Evolutionary conservation across 64 coral and sea anemone genomes (phyloP), one percentile per base, ranked within the genome.

Genomic region (Dendronephthya gigantea): DNA sequence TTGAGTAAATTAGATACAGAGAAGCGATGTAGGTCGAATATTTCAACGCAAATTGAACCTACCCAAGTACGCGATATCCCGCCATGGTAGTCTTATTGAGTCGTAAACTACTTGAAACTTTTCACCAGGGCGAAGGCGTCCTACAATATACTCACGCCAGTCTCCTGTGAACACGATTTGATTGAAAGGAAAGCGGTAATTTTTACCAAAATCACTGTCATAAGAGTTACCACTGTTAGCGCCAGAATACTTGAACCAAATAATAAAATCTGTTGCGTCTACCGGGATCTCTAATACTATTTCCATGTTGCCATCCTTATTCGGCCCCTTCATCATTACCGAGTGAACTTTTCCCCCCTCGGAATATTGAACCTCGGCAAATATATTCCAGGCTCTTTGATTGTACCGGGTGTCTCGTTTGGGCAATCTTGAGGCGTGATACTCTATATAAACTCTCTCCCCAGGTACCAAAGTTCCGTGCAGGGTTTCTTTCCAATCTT

Each of bases 111-210:
- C 72, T 12, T 79, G 32, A 39, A 79, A 79, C 15, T 79, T 39
- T 4, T 33, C 72, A 29, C 72, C 72, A 34, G 27, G 72, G 72
- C 15, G 30, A 14, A 79, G 32, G 36, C 9, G 3, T 19, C 72
- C 72, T 34, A 36, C 37, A 17, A 79, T 33, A 19, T 79, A 79
- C 36, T 79, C 72, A 9, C 37, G 25, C 72, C 72, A 79, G 32
- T 34, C 36, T 36, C 72, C 36, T 79, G 72, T 79, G 28, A 79
- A 79, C 27, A 79, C 72, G 22, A 79, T 79, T 35, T 79, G 72
- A 34, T 30, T 35, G 72, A 79, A 13, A 30, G 36, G 72, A 34
- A 79, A 79, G 16, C 25, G 10, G 36, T 79, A 79, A 29, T 79
- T 79, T 0, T 79, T 34, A 29, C 72, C 72, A 17, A 28, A 79